A percentile compares a stretch with the other conserved stretches of the same genome.
Conservation (phyloP, 1,140 invertebrate species). For the Tetranychus urticae region DNA sequence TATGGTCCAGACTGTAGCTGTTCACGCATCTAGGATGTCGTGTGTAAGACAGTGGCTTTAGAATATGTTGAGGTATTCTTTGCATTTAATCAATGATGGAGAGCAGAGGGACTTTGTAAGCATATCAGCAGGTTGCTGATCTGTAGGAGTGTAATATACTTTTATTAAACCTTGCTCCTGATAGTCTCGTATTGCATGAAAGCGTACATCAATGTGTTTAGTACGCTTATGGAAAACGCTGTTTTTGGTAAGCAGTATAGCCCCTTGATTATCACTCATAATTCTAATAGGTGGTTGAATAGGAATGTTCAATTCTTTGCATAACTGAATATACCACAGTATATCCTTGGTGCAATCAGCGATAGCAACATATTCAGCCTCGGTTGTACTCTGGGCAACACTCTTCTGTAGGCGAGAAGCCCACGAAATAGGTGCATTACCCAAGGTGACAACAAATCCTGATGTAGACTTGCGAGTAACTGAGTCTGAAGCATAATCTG, state of each 20-base stretch:
- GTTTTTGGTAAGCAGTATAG: slow-evolving; percentile 13
- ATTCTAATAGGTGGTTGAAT: not conserved
- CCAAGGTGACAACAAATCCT: slow-evolving; percentile 13
- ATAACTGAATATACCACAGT: slow-evolving; percentile 12
- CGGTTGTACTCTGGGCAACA: slow-evolving; percentile 17
- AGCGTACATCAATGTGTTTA: slow-evolving; percentile 16
- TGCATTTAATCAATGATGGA: too few relatives aligned
- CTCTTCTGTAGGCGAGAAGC: slow-evolving; percentile 15
- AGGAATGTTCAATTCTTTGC: slow-evolving; percentile 1
- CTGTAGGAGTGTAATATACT: too few relatives aligned
- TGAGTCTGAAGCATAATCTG: slow-evolving; percentile 7
- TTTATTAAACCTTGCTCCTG: not conserved
- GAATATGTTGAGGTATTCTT: too few relatives aligned
- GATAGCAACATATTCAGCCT: slow-evolving; percentile 20
- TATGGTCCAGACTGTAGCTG: too few relatives aligned
- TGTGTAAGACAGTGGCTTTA: too few relatives aligned
- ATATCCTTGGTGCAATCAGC: slow-evolving; percentile 18
- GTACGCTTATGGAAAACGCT: slow-evolving; percentile 11
- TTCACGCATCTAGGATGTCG: too few relatives aligned
- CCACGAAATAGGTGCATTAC: slow-evolving; percentile 15
- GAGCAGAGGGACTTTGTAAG: too few relatives aligned
- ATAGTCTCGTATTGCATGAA: slow-evolving; percentile 16
- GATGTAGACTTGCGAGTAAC: not conserved
- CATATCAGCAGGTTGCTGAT: too few relatives aligned
- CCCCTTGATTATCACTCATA: slow-evolving; percentile 14